These are phyloP conservation scores for Trypoxylus dichotomus DNA, from an alignment of 1,140 invertebrate species.

Conservation along the genomic window DNA sequence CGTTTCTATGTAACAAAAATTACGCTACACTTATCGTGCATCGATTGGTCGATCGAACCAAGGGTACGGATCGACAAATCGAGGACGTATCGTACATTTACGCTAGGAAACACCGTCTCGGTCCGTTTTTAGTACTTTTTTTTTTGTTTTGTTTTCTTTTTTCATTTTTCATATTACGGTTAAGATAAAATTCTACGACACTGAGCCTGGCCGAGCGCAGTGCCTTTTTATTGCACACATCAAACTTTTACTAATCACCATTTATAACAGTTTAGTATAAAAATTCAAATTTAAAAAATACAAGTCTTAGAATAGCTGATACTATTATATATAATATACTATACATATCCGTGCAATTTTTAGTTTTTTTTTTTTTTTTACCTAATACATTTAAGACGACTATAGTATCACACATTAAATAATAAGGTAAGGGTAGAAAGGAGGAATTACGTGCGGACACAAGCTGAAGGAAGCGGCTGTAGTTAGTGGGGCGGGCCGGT, in stretches of 20 bases:
- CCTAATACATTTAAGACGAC: conserved; percentile 52
- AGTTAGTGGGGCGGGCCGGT: conserved; percentile 43
- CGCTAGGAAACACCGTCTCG: conserved; percentile 48
- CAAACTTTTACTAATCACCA: conserved; percentile 53
- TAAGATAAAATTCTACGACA: conserved; percentile 51
- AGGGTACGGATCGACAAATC: too few species aligned
- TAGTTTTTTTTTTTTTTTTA: conserved; percentile 43
- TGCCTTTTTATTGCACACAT: conserved; percentile 52
- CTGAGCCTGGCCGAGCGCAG: conserved; percentile 37
- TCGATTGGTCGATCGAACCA: too few species aligned
- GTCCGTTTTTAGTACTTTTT: neutral
- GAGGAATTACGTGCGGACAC: conserved; percentile 36
- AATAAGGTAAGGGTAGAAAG: conserved; percentile 46
- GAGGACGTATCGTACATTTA: too few species aligned
- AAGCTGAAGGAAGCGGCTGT: conserved; percentile 36
- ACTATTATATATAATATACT: conserved; percentile 53
- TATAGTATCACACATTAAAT: conserved; percentile 52
- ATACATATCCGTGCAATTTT: conserved; percentile 54
- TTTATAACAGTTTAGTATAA: conserved; percentile 56
- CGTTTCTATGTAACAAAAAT: neutral
- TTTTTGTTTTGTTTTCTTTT: conserved; percentile 35
- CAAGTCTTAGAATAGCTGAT: conserved; percentile 55
- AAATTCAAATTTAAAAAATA: conserved; percentile 57
- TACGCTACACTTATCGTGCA: neutral
- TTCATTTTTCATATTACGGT: conserved; percentile 28